Percentiles rank a stretch among this genome's conserved stretches.
Conservation (phyloP, 2,113 vertebrate species). For the Motacilla tschutschensis region DNA sequence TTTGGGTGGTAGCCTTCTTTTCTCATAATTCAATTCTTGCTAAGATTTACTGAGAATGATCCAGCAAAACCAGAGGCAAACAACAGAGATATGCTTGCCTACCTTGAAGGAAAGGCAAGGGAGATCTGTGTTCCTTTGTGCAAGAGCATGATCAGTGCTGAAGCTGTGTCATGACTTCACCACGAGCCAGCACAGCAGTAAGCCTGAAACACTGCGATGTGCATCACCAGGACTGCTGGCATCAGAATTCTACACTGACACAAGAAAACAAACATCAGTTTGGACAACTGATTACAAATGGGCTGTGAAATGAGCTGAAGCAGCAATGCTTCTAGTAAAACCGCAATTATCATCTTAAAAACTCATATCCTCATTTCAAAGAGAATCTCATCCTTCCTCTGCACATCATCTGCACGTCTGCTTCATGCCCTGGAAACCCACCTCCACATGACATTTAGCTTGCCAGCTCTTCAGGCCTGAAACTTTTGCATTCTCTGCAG, state of each 20-base stretch:
- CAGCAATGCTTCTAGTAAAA: background rate
- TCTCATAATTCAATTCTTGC: background rate
- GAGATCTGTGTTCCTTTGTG: background rate
- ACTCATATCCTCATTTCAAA: background rate
- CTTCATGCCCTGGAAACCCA: background rate
- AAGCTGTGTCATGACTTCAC: background rate
- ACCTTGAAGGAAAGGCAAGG: background rate
- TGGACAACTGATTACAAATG: background rate
- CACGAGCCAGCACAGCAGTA: background rate
- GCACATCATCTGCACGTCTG: background rate
- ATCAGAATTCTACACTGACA: background rate
- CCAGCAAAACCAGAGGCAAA: background rate
- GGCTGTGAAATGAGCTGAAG: background rate
- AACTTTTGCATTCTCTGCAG: background rate
- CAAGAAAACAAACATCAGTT: background rate
- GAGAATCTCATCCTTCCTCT: background rate
- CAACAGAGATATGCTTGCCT: background rate
- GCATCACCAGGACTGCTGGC: background rate
- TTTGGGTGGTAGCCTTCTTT: background rate
- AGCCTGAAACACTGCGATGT: background rate
- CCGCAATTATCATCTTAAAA: background rate
- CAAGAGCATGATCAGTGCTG: background rate
- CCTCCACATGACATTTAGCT: rapidly evolving
- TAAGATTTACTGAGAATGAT: background rate
- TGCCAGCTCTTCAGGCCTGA: background rate